Evolutionary conservation across 2,888 invertebrate species (phyloP).

Genomic region (Apotomis capreana): DNA sequence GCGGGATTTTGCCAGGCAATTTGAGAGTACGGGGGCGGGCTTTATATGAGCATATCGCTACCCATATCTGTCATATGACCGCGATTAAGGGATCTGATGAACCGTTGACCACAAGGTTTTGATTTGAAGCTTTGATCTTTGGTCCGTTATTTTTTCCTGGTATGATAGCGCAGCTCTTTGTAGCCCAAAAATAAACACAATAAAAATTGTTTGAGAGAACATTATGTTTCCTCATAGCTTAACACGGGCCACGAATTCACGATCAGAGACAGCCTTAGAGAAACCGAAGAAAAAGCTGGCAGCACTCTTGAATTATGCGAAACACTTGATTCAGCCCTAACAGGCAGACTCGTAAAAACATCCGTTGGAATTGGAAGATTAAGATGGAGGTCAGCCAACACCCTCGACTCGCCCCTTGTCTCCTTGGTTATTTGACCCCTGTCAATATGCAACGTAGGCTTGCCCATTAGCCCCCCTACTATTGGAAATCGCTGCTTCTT

Average conservation of each 20-base stretch:
- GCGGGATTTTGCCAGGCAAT: conserved; percentile 72
- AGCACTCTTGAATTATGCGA: conserved; percentile 12
- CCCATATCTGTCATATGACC: conserved; percentile 44
- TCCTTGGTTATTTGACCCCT: conserved; percentile 70
- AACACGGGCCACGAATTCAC: too few species aligned
- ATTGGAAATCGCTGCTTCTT: conserved; percentile 68
- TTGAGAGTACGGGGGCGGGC: conserved; percentile 65
- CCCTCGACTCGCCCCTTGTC: conserved; percentile 36
- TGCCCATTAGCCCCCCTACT: conserved; percentile 65
- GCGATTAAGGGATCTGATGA: conserved; percentile 41
- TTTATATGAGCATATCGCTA: conserved; percentile 51
- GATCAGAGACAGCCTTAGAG: too few species aligned
- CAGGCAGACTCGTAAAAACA: conserved; percentile 24
- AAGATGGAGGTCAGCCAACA: conserved; percentile 33
- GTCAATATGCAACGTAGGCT: conserved; percentile 65
- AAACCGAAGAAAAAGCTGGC: not conserved
- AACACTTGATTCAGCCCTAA: not conserved
- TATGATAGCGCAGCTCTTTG: not conserved
- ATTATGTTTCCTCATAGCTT: too few species aligned
- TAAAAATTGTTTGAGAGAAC: too few species aligned
- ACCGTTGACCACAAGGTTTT: conserved; percentile 16
- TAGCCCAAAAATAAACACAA: not conserved
- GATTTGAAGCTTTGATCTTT: conserved; percentile 14
- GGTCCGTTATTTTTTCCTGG: conserved; percentile 3
- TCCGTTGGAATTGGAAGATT: conserved; percentile 21